Conservation (phyloP, 2,797 vertebrate genomes). For the Peromyscus aztecus region DNA sequence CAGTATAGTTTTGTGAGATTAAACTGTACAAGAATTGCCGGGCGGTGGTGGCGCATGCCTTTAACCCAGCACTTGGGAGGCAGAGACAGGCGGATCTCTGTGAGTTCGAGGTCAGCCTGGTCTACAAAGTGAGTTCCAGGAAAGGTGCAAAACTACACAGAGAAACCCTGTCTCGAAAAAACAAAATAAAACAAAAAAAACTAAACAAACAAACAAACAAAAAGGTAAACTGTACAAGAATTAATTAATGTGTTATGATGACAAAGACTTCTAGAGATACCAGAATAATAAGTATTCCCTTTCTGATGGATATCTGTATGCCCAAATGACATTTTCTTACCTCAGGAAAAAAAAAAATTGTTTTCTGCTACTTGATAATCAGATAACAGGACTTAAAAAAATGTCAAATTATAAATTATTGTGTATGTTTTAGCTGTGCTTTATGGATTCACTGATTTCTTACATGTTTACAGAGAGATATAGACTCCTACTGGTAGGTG, state of each 20-base stretch:
- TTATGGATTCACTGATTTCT: background rate
- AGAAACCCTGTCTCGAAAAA: too few relatives aligned
- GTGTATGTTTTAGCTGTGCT: background rate
- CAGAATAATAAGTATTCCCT: background rate
- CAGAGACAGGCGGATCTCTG: too few relatives aligned
- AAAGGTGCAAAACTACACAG: too few relatives aligned
- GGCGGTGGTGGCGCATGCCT: too few relatives aligned
- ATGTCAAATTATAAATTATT: slow-evolving; percentile 34
- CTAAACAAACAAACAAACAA: too few relatives aligned
- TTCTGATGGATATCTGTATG: background rate
- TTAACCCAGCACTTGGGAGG: too few relatives aligned
- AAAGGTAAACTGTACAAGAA: slow-evolving; percentile 18
- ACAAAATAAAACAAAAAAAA: too few relatives aligned
- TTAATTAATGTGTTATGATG: background rate
- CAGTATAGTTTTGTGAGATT: background rate
- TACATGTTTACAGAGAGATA: slow-evolving; percentile 28
- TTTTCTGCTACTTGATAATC: background rate
- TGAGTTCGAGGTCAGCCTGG: too few relatives aligned
- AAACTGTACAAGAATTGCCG: slow-evolving; percentile 21
- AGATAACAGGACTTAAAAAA: background rate
- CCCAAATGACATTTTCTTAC: background rate
- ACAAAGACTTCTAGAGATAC: background rate
- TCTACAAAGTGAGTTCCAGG: too few relatives aligned
- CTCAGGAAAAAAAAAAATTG: background rate
- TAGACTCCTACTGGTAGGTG: background rate